Base-by-base conservation (phyloP, 2,113 vertebrate species). In the Prunella fulvescens region DNA sequence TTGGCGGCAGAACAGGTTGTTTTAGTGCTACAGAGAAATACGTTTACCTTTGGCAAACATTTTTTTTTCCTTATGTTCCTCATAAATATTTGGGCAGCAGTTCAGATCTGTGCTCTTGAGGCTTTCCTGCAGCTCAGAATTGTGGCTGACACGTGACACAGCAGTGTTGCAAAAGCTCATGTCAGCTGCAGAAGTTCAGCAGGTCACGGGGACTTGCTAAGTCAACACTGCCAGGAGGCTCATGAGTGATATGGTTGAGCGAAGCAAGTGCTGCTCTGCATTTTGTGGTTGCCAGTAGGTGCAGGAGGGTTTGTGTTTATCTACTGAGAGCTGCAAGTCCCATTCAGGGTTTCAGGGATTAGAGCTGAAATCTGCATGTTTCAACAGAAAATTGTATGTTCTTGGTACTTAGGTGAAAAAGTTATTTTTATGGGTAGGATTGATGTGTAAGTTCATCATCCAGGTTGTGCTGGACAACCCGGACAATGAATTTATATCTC, bases 171-270 rank as follows among this genome's bases (percentile, higher is more conserved):
- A 91, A 95, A 50, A 74, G 86, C 76, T 92, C 13, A 7, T 72
- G 70, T 78, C 71, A 73, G 87, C 91, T 85, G 72, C 88, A 92
- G 81, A 84, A 85, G 56, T 84, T 93, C 93, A 76, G 79, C 73
- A 58, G 82, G 87, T 88, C 88, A 76, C 6, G 4, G 37, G 86
- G 81, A 89, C 82, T 69, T 65, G 51, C 73, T 78, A 77, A 88
- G 47, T 76, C 87, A 93, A 82, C 80, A 39, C n/a, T 51, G 60
- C 37, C 31, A 80, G 77, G 93, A 94, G 71, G 50, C 47, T 89
- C 87, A 69, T 1, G 24, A n/a, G 76, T 10, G 79, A 14, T 66
- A 60, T 20, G 44, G 71, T 87, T 66, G n/a, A 94, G 72, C 1
- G 4, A 64, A 78, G 25, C 19, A 88, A 86, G 58, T 15, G 85